Conservation (phyloP, 2,888 invertebrate species). For the Melanostoma mellinum region DNA sequence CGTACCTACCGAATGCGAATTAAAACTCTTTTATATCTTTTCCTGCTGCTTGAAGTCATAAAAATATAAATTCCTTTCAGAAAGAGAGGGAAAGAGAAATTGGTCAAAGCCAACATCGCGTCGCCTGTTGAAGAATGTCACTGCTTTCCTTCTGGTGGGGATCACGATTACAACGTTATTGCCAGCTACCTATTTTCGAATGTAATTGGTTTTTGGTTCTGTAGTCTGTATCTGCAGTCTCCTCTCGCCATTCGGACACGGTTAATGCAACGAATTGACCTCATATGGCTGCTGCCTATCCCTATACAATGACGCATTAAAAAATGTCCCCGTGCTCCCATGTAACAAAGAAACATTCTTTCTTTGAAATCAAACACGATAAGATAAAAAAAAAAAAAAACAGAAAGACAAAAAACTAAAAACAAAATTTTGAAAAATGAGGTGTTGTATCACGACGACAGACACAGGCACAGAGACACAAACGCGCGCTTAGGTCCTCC, state of each 20-base stretch:
- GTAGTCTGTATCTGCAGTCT: neutral
- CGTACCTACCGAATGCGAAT: slow-evolving; percentile 62
- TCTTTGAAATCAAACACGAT: slow-evolving; percentile 60
- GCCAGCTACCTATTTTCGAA: slow-evolving; percentile 49
- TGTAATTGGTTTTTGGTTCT: slow-evolving; percentile 32
- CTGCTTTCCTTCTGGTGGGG: slow-evolving; percentile 44
- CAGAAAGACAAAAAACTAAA: slow-evolving; percentile 1
- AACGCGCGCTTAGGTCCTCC: slow-evolving; percentile 39
- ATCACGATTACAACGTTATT: slow-evolving; percentile 38
- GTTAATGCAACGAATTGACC: slow-evolving; percentile 53
- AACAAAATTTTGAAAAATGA: slow-evolving; percentile 64
- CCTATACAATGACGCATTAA: slow-evolving; percentile 58
- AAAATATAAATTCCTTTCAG: slow-evolving; percentile 19
- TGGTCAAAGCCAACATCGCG: slow-evolving; percentile 6
- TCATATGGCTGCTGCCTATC: slow-evolving; percentile 50
- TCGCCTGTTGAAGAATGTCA: slow-evolving; percentile 29
- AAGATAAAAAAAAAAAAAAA: slow-evolving; percentile 19
- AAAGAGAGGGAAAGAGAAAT: slow-evolving; percentile 5
- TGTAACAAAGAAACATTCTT: slow-evolving; percentile 68
- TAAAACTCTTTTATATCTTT: slow-evolving; percentile 56
- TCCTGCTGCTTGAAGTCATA: slow-evolving; percentile 45
- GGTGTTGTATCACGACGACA: slow-evolving; percentile 66
- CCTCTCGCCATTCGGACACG: slow-evolving; percentile 30
- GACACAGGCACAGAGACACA: slow-evolving; percentile 1
- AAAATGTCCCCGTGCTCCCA: slow-evolving; percentile 68